Conservation (phyloP, 1,140 invertebrate genomes). For the Drosophila asahinai region DNA sequence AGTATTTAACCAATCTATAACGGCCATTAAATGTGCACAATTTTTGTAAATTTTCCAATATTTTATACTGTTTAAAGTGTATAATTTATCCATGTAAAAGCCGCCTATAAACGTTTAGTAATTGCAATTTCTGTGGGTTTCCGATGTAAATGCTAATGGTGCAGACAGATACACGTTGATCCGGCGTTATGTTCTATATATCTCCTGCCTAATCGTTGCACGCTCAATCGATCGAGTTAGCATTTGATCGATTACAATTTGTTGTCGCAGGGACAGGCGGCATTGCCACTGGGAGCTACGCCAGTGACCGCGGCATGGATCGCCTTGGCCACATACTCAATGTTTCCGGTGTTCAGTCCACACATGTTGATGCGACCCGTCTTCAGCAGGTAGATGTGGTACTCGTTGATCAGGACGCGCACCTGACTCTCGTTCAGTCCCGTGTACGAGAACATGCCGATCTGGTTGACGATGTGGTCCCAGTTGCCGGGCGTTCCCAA, state of each 20-base stretch:
- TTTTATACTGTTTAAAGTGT: slow-evolving; percentile 21
- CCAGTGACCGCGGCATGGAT: slow-evolving; percentile 91
- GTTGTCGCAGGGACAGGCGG: slow-evolving; percentile 45
- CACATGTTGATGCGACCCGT: slow-evolving; percentile 98
- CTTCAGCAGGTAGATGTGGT: slow-evolving; percentile 96
- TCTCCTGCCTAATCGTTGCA: slow-evolving; percentile 13
- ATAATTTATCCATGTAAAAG: slow-evolving; percentile 51
- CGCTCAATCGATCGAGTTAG: not conserved
- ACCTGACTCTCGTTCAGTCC: slow-evolving; percentile 94
- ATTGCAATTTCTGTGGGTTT: slow-evolving; percentile 44
- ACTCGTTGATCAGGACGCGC: slow-evolving; percentile 91
- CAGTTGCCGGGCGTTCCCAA: slow-evolving; percentile 96
- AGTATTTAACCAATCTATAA: slow-evolving; percentile 27
- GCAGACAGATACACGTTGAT: slow-evolving; percentile 32
- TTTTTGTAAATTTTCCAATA: slow-evolving; percentile 25
- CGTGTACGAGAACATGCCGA: slow-evolving; percentile 99
- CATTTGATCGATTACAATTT: slow-evolving; percentile 48
- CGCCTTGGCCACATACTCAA: slow-evolving; percentile 95
- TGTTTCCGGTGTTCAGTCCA: slow-evolving; percentile 94
- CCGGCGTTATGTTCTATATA: not conserved
- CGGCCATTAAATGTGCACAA: slow-evolving; percentile 17
- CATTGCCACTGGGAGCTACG: not conserved
- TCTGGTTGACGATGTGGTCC: slow-evolving; percentile 98
- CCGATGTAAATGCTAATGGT: slow-evolving; percentile 52
- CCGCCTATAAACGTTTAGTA: slow-evolving; percentile 42